These are phyloP conservation scores for Cryptus armator DNA, from an alignment of 2,888 invertebrate genomes.

Conservation along the genomic window DNA sequence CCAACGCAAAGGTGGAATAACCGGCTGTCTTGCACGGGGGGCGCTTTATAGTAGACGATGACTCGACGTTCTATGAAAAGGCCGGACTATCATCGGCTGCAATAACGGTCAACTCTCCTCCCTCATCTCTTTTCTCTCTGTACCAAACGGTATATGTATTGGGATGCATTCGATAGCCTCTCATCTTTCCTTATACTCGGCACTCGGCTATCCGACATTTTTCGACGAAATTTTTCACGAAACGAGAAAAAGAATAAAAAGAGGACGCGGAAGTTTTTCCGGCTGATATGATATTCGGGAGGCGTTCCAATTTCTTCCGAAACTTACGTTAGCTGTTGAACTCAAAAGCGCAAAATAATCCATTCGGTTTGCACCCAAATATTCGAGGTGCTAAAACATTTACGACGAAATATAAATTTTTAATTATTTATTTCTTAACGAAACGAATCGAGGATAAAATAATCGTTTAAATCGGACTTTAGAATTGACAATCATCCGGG, in stretches of 20 bases:
- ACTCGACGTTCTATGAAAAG: slow-evolving; percentile 51
- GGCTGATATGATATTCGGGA: slow-evolving; percentile 39
- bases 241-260: not conserved
- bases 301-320: slow-evolving; percentile 46
- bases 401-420: too few species aligned
- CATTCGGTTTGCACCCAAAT: not conserved
- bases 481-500: slow-evolving; percentile 34
- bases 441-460: too few species aligned
- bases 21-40: slow-evolving; percentile 44
- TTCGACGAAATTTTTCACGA: slow-evolving; percentile 28
- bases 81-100: slow-evolving; percentile 61
- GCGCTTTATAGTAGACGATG: slow-evolving; percentile 55
- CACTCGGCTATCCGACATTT: slow-evolving; percentile 43
- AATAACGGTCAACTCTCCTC: slow-evolving; percentile 61
- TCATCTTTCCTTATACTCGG: not conserved
- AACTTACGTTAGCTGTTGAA: not conserved
- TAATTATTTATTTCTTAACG: too few species aligned
- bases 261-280: slow-evolving; percentile 21
- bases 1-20: slow-evolving; percentile 53
- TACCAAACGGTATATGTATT: slow-evolving; percentile 50
- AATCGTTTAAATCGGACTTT: slow-evolving; percentile 17
- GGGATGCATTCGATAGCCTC: slow-evolving; percentile 21
- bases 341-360: slow-evolving; percentile 14
- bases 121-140: slow-evolving; percentile 7
- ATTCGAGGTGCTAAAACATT: too few species aligned